Percentiles rank a stretch among this genome's conserved stretches.
Conservation (phyloP, 2,797 vertebrate genomes). For the Gobio occitaniae region DNA sequence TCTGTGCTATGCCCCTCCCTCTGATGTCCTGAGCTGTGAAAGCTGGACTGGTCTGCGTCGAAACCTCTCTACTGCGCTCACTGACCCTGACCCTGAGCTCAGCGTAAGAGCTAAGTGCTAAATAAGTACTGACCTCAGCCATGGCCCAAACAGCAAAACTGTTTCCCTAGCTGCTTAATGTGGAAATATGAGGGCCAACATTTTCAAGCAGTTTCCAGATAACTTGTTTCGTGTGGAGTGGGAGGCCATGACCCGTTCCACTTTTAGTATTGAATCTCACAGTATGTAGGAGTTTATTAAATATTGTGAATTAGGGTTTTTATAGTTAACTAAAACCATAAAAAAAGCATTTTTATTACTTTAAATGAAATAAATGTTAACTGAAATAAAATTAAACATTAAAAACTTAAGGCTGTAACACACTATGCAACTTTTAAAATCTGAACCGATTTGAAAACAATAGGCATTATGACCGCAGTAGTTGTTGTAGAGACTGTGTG, state of each 20-base stretch:
- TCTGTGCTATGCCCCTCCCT: constrained; percentile 86
- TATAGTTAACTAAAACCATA: background rate
- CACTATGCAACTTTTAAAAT: background rate
- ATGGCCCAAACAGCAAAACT: constrained; percentile 10
- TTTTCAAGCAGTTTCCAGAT: constrained; percentile 4
- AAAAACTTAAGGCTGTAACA: background rate
- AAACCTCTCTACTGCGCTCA: constrained; percentile 83
- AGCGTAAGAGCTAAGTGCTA: constrained; percentile 78
- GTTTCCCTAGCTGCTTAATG: constrained; percentile 11
- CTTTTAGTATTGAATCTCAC: background rate
- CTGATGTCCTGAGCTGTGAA: constrained; percentile 92
- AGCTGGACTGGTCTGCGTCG: constrained; percentile 86
- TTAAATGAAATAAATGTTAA: background rate
- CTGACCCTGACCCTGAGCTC: constrained; percentile 85
- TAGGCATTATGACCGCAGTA: background rate
- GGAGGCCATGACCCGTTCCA: constrained; percentile 27
- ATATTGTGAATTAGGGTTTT: background rate
- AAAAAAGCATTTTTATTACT: background rate
- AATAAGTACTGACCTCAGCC: constrained; percentile 3
- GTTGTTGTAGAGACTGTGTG: too few relatives aligned
- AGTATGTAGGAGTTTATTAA: constrained; percentile 10
- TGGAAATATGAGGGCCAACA: background rate
- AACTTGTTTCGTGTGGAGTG: constrained; percentile 1
- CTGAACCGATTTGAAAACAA: background rate
- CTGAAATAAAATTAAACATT: background rate